phyloP scores from a whole-genome alignment of 2,888 invertebrate genomes.

The Coronaproctus castanopsis region DNA sequence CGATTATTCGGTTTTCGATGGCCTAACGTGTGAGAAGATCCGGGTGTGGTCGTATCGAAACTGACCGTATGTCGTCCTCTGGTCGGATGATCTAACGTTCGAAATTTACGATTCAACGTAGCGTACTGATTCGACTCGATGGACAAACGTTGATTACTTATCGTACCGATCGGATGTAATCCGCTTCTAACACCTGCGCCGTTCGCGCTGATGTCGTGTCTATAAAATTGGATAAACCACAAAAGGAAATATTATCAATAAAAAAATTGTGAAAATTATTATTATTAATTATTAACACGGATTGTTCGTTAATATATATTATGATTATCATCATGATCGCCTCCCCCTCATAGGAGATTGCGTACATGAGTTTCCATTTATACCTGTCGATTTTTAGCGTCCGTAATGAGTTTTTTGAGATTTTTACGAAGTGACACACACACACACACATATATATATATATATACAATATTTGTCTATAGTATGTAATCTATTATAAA shows the following conservation, averaged over 20 bases:
- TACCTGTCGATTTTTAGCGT: too few species aligned
- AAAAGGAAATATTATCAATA: not conserved
- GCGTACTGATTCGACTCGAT: slow-evolving; percentile 22
- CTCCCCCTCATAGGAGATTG: too few species aligned
- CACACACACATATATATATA: too few species aligned
- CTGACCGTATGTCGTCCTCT: slow-evolving; percentile 14
- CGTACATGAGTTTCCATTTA: too few species aligned
- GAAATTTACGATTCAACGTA: slow-evolving; percentile 23
- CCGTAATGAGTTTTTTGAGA: too few species aligned
- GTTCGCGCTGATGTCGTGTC: slow-evolving; percentile 13
- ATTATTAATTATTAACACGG: too few species aligned
- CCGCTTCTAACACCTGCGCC: slow-evolving; percentile 12
- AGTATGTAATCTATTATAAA: too few species aligned
- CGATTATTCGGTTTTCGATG: slow-evolving; percentile 34
- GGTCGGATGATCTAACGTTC: slow-evolving; percentile 22
- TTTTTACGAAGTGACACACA: too few species aligned
- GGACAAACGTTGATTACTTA: slow-evolving; percentile 20
- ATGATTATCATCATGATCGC: too few species aligned
- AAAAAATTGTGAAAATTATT: not conserved
- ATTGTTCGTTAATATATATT: too few species aligned
- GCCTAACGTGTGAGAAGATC: slow-evolving; percentile 33
- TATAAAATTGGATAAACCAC: slow-evolving; percentile 2
- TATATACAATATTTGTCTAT: too few species aligned
- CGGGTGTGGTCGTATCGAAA: slow-evolving; percentile 11
- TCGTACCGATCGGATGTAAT: slow-evolving; percentile 11